Percentiles rank a stretch among this genome's conserved stretches.
Conservation (phyloP, 2,797 vertebrate genomes). For the Enteromius viviparus region DNA sequence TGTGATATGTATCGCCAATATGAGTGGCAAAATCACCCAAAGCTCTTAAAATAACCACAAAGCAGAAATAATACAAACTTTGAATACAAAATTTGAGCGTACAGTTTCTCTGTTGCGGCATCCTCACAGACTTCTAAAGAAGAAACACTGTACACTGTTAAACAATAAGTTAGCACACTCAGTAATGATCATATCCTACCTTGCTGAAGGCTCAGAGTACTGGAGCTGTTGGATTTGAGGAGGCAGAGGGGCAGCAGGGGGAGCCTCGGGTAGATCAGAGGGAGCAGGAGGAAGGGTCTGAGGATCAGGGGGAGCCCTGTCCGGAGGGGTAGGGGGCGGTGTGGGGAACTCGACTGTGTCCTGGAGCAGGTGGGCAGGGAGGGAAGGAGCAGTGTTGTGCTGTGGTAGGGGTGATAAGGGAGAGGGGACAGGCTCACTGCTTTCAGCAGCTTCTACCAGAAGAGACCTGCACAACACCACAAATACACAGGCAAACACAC, state of each 20-base stretch:
- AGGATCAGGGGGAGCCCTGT: slow-evolving; percentile 58
- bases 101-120: background rate
- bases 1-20: background rate
- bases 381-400: slow-evolving; percentile 56
- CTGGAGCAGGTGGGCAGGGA: slow-evolving; percentile 65
- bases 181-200: slow-evolving; percentile 66
- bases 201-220: slow-evolving; percentile 59
- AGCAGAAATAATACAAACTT: background rate
- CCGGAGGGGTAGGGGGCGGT: slow-evolving; percentile 69
- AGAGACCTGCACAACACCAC: slow-evolving; percentile 64
- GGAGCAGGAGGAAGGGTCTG: slow-evolving; percentile 64
- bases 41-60: background rate
- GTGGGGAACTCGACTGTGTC: slow-evolving; percentile 69
- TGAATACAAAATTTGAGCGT: background rate
- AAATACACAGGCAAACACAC: slow-evolving; percentile 21
- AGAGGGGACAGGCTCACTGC: slow-evolving; percentile 58
- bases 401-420: slow-evolving; percentile 61
- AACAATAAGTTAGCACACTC: background rate
- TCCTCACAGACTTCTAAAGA: background rate
- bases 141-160: background rate
- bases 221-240: slow-evolving; percentile 41
- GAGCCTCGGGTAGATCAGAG: slow-evolving; percentile 49
- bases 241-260: slow-evolving; percentile 36
- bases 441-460: slow-evolving; percentile 67
- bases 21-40: background rate